Evolutionary conservation across 2,797 vertebrate species (phyloP).

Genomic region (Syngnathus rostellatus): DNA sequence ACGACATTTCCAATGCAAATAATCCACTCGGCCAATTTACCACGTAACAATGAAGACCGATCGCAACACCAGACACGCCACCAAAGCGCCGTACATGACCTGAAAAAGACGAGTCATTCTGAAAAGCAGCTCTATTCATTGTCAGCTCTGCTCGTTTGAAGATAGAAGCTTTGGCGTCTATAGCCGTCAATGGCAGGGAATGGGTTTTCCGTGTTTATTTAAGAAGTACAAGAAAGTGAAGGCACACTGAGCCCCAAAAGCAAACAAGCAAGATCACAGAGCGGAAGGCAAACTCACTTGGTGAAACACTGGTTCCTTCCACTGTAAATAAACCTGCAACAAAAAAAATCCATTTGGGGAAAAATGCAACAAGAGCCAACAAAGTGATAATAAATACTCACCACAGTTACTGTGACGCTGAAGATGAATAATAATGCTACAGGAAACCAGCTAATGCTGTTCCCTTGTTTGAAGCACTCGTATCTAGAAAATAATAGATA

Average conservation of each 20-base stretch:
- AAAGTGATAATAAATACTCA: constrained; percentile 61
- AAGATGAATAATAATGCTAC: constrained; percentile 79
- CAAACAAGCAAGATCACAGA: constrained; percentile 27
- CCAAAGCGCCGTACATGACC: constrained; percentile 93
- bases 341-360: neutral
- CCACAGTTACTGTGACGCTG: constrained; percentile 86
- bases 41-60: constrained; percentile 95
- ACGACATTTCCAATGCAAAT: neutral
- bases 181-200: no score
- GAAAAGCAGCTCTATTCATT: neutral
- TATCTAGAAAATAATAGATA: constrained; percentile 71
- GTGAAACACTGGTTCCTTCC: constrained; percentile 96
- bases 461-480: constrained; percentile 92
- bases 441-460: constrained; percentile 77
- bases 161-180: no score
- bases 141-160: neutral
- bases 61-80: constrained; percentile 84
- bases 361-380: neutral
- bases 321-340: constrained; percentile 85
- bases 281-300: constrained; percentile 73
- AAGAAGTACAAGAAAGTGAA: neutral
- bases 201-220: neutral
- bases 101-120: constrained; percentile 35
- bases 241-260: constrained; percentile 23
- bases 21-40: constrained; percentile 64